A percentile compares a stretch with the other conserved stretches of the same genome.
phyloP scores from a whole-genome alignment of 2,888 invertebrate genomes.

The Xestobium rufovillosum region DNA sequence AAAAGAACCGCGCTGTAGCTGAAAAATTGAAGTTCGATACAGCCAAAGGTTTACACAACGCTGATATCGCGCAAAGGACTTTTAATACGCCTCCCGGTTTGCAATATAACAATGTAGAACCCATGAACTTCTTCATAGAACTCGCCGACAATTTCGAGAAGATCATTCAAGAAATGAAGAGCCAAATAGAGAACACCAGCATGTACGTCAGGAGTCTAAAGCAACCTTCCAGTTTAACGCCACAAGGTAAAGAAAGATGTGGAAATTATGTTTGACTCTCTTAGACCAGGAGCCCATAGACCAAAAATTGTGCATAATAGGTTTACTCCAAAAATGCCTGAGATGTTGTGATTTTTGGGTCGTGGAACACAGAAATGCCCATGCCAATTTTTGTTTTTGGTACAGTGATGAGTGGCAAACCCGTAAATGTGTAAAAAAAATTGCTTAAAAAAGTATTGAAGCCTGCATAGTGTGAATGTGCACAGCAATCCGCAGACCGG shows the following conservation, averaged over 20 bases:
- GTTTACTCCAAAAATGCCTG: no score
- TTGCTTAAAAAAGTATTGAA: no score
- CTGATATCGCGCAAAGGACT: conserved; percentile 72
- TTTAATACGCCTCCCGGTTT: conserved; percentile 68
- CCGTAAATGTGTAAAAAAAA: no score
- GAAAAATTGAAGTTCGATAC: conserved; percentile 64
- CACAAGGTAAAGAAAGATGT: conserved; percentile 54
- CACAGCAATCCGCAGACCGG: no score
- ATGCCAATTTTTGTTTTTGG: no score
- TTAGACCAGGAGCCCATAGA: no score
- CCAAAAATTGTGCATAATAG: no score
- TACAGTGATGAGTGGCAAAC: no score
- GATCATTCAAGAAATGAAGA: conserved; percentile 58
- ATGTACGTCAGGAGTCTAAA: conserved; percentile 61
- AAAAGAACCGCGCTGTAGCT: conserved; percentile 52
- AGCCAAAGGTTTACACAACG: conserved; percentile 62
- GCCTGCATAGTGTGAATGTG: no score
- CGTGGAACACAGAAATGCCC: no score
- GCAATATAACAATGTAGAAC: conserved; percentile 68
- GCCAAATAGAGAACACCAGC: conserved; percentile 66
- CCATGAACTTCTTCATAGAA: conserved; percentile 62
- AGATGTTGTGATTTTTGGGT: no score
- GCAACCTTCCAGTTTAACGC: conserved; percentile 56
- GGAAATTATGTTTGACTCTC: conserved; percentile 9
- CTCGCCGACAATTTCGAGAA: conserved; percentile 63